phyloP scores from a whole-genome alignment of 2,888 invertebrate species.

The Drosophila buzzatii region DNA sequence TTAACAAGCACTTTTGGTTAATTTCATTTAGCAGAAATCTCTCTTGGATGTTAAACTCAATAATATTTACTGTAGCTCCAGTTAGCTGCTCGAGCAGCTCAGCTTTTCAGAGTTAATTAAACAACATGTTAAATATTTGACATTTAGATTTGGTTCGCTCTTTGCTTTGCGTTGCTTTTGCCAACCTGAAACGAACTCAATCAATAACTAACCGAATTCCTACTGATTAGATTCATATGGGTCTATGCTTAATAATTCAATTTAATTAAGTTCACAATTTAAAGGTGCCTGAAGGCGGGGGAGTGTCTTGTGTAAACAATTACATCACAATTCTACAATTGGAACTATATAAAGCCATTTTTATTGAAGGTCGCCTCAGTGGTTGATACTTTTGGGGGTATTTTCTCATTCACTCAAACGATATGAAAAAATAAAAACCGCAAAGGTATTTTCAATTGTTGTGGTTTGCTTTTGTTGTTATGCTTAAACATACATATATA shows the following conservation, averaged over 20 bases:
- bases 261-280: constrained; percentile 17
- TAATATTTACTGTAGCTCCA: too few species aligned
- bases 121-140: not conserved
- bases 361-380: constrained; percentile 35
- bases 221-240: constrained; percentile 7
- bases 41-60: too few species aligned
- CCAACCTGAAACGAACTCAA: not conserved
- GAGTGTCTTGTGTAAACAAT: constrained; percentile 38
- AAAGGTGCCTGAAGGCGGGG: not conserved
- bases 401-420: constrained; percentile 6
- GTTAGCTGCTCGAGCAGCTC: not conserved
- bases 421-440: constrained; percentile 13
- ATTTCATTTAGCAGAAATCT: too few species aligned
- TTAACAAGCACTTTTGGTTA: not conserved
- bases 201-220: constrained; percentile 1
- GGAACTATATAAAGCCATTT: constrained; percentile 31
- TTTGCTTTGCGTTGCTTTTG: not conserved
- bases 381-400: constrained; percentile 15
- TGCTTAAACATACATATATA: not conserved
- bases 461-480: constrained; percentile 17
- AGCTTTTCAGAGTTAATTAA: not conserved
- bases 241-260: constrained; percentile 6
- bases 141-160: not conserved
- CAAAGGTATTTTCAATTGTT: constrained; percentile 51
- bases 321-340: constrained; percentile 68